phyloP scores from a whole-genome alignment of 2,797 vertebrate genomes.

The Myotis pilosus region DNA sequence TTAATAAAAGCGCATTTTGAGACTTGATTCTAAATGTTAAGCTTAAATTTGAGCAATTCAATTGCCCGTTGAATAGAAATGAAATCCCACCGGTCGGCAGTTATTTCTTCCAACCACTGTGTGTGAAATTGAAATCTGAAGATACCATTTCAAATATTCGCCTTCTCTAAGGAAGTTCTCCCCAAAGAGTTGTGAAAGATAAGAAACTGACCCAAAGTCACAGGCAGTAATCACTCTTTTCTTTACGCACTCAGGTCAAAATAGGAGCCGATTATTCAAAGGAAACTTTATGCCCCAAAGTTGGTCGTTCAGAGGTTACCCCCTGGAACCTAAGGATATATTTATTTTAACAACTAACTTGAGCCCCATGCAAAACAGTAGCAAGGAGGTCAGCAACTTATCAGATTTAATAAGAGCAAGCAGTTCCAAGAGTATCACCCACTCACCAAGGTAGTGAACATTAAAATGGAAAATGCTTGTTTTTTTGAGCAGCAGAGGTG shows the following conservation, averaged over 20 bases:
- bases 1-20: conserved; percentile 71
- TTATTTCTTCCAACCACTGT: conserved; percentile 74
- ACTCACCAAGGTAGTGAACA: neutral
- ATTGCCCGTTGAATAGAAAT: conserved; percentile 72
- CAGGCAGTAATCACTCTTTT: neutral
- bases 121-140: conserved; percentile 81
- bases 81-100: conserved; percentile 67
- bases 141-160: conserved; percentile 77
- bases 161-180: conserved; percentile 72
- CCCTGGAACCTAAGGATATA: conserved; percentile 34
- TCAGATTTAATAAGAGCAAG: conserved; percentile 39
- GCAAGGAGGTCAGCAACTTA: conserved; percentile 17
- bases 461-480: conserved; percentile 9
- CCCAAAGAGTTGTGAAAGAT: conserved; percentile 73
- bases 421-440: neutral
- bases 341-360: conserved; percentile 53
- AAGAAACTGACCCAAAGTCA: conserved; percentile 74
- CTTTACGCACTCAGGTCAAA: conserved; percentile 26
- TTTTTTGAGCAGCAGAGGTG: neutral
- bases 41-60: conserved; percentile 73
- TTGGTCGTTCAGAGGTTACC: conserved; percentile 5
- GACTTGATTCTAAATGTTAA: conserved; percentile 69
- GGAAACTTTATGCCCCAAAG: conserved; percentile 9
- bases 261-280: conserved; percentile 52
- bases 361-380: neutral